A percentile compares a stretch with the other conserved stretches of the same genome.
Evolutionary conservation across 2,888 invertebrate species (phyloP).

Genomic region (Leucozona laternaria): DNA sequence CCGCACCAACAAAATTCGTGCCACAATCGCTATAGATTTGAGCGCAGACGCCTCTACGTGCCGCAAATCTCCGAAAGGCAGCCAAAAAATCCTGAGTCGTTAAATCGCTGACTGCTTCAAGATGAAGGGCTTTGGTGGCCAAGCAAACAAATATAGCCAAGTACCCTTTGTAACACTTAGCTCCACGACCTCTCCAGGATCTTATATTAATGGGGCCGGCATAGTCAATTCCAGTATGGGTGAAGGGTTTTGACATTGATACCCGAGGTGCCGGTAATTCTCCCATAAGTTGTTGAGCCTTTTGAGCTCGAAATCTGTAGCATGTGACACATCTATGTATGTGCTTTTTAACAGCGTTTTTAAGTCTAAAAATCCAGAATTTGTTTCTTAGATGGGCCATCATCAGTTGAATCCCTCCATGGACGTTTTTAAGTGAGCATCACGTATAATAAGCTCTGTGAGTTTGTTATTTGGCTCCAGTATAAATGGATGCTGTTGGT

Average conservation of each 20-base stretch:
- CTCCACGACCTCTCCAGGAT: not conserved
- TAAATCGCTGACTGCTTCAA: not conserved
- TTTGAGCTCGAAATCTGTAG: slow-evolving; percentile 21
- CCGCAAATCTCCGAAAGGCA: not conserved
- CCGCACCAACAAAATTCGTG: too few species aligned
- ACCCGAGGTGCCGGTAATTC: not conserved
- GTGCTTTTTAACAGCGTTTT: slow-evolving; percentile 74
- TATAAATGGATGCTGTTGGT: slow-evolving; percentile 19
- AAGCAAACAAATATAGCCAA: not conserved
- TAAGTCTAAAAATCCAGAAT: slow-evolving; percentile 13
- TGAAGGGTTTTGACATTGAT: not conserved
- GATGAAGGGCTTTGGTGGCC: slow-evolving; percentile 3
- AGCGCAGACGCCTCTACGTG: not conserved
- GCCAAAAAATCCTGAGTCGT: not conserved
- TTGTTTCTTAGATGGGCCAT: slow-evolving; percentile 3
- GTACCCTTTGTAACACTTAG: too few species aligned
- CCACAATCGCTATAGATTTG: too few species aligned
- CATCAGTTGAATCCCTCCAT: slow-evolving; percentile 21
- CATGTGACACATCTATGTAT: slow-evolving; percentile 4
- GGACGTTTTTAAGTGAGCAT: not conserved
- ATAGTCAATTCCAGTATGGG: not conserved
- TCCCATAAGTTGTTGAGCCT: not conserved
- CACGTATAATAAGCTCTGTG: not conserved
- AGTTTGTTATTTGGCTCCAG: not conserved
- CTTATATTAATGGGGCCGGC: not conserved